phyloP scores from a whole-genome alignment of 2,888 invertebrate genomes.

The Capitulum mitella region DNA sequence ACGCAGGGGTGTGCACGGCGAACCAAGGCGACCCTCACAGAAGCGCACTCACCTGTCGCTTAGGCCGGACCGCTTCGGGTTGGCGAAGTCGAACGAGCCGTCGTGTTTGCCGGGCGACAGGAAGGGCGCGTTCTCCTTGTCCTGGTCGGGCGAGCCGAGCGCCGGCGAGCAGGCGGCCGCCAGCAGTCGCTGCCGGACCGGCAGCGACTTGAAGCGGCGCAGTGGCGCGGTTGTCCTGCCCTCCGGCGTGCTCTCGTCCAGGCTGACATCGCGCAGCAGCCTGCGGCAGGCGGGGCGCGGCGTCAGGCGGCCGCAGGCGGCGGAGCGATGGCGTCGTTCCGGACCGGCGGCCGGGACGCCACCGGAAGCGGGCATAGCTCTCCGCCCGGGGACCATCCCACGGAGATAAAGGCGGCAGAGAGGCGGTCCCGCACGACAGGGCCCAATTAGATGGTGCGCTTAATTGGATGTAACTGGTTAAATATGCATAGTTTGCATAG shows the following conservation, averaged over 20 bases:
- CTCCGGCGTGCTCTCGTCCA: conserved; percentile 6
- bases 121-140: conserved; percentile 22
- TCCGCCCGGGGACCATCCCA: too few species aligned
- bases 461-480: not conserved
- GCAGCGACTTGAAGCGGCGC: conserved; percentile 13
- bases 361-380: not conserved
- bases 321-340: too few species aligned
- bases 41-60: conserved; percentile 1
- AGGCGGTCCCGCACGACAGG: too few species aligned
- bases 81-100: not conserved
- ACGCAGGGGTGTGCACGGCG: too few species aligned
- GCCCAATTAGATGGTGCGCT: not conserved
- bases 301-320: too few species aligned
- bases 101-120: not conserved
- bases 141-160: not conserved
- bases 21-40: too few species aligned
- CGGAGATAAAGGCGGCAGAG: too few species aligned
- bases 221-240: not conserved
- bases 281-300: not conserved
- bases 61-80: not conserved
- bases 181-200: conserved; percentile 15
- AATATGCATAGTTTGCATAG: conserved; percentile 4
- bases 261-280: conserved; percentile 13
- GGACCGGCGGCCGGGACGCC: not conserved
- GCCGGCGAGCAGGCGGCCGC: not conserved